Evolutionary conservation across 2,797 vertebrate species (phyloP).

Genomic region (Cyclura pinguis): DNA sequence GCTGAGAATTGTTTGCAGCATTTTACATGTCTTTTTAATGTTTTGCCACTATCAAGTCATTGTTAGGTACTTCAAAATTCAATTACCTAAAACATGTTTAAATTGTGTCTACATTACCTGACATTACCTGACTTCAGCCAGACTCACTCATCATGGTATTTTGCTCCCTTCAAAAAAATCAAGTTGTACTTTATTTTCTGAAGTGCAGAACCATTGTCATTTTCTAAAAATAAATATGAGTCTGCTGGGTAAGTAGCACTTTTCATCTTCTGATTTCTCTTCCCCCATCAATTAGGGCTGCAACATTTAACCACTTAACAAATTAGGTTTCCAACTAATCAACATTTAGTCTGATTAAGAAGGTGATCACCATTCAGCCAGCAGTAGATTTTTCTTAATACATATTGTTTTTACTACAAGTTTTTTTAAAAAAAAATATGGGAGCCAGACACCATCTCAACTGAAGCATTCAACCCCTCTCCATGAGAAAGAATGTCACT

Average conservation of each 20-base stretch:
- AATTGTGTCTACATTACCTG: slow-evolving; percentile 49
- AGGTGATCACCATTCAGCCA: not conserved
- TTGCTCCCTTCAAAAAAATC: slow-evolving; percentile 51
- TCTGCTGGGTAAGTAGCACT: not conserved
- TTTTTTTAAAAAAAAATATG: not conserved
- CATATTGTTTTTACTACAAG: not conserved
- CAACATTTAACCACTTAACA: slow-evolving; percentile 23
- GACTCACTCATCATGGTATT: slow-evolving; percentile 62
- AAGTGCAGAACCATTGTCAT: slow-evolving; percentile 37
- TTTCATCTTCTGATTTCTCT: slow-evolving; percentile 28
- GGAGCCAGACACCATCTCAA: not conserved
- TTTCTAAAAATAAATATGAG: not conserved
- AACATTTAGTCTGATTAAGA: slow-evolving; percentile 26
- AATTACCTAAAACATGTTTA: not conserved
- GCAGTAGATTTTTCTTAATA: not conserved
- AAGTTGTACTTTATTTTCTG: slow-evolving; percentile 59
- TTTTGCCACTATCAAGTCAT: not conserved
- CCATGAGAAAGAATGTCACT: slow-evolving; percentile 28
- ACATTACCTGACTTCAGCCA: slow-evolving; percentile 55
- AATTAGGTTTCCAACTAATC: slow-evolving; percentile 33
- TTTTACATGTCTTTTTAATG: not conserved
- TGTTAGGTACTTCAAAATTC: not conserved
- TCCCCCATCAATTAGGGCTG: slow-evolving; percentile 29
- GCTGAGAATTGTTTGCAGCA: not conserved
- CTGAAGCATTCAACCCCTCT: not conserved